Percentiles rank a stretch among this genome's conserved stretches.
phyloP scores from a whole-genome alignment of 2,888 invertebrate species.

The Campoplex nolae region DNA sequence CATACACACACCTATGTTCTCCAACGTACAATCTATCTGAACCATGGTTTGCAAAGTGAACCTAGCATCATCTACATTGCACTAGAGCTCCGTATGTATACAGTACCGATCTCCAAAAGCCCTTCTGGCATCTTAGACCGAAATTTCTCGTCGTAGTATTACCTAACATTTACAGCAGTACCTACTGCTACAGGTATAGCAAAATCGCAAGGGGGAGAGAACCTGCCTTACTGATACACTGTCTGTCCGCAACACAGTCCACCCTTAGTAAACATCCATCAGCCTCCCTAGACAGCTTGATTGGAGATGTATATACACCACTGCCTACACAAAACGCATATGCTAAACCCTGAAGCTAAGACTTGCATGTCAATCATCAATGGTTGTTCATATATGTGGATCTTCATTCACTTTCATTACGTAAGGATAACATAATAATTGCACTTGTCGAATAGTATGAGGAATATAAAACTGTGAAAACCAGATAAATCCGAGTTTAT shows the following conservation, averaged over 20 bases:
- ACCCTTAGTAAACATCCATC: slow-evolving; percentile 50
- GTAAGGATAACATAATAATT: neutral
- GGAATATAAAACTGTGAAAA: slow-evolving; percentile 42
- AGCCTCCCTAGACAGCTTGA: slow-evolving; percentile 42
- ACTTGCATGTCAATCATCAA: slow-evolving; percentile 1
- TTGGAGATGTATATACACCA: slow-evolving; percentile 32
- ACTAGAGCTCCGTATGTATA: neutral
- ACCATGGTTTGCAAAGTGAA: slow-evolving; percentile 33
- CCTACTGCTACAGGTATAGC: slow-evolving; percentile 14
- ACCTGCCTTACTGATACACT: slow-evolving; percentile 40
- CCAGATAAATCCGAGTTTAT: slow-evolving; percentile 66
- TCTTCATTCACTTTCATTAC: neutral
- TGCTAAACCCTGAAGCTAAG: neutral
- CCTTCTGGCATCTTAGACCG: slow-evolving; percentile 45
- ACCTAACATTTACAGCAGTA: slow-evolving; percentile 30
- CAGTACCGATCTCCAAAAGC: slow-evolving; percentile 26
- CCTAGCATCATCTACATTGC: slow-evolving; percentile 44
- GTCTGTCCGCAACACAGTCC: slow-evolving; percentile 26
- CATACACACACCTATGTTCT: slow-evolving; percentile 20
- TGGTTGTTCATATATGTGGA: slow-evolving; percentile 1
- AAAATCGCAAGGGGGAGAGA: slow-evolving; percentile 9
- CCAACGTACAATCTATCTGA: slow-evolving; percentile 25
- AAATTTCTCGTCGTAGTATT: slow-evolving; percentile 47
- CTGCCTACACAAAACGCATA: slow-evolving; percentile 28
- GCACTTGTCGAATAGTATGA: too few species aligned